Conservation (phyloP, 1,140 invertebrate genomes). For the Triops cancriformis region DNA sequence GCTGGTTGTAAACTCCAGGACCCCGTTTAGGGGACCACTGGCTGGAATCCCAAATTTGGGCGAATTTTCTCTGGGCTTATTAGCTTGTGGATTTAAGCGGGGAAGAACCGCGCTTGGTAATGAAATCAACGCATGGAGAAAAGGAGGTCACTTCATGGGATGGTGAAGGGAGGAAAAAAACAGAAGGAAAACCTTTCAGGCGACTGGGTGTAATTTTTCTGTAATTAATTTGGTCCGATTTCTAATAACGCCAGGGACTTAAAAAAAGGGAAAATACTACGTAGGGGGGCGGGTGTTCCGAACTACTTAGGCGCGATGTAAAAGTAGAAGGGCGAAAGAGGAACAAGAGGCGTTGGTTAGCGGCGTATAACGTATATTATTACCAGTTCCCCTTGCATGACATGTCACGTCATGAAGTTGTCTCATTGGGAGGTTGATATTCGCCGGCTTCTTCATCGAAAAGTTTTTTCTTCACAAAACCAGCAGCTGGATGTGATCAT, state of each 20-base stretch:
- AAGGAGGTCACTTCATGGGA: neutral
- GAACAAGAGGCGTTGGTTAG: neutral
- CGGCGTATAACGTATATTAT: neutral
- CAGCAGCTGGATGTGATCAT: neutral
- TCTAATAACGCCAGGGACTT: too few relatives aligned
- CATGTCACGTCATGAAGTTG: constrained; percentile 5
- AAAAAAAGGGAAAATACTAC: too few relatives aligned
- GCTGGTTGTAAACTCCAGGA: neutral
- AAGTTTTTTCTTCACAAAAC: neutral
- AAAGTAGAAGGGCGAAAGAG: neutral
- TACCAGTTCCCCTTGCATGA: neutral
- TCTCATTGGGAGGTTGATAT: neutral
- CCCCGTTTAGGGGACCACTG: neutral
- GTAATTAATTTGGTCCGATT: too few relatives aligned
- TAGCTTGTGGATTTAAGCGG: neutral
- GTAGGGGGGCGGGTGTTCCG: neutral
- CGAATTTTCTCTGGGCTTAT: neutral
- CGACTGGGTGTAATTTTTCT: too few relatives aligned
- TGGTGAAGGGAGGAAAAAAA: too few relatives aligned
- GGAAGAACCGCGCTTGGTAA: neutral
- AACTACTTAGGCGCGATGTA: neutral
- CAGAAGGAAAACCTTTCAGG: too few relatives aligned
- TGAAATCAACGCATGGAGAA: neutral
- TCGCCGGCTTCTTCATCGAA: neutral
- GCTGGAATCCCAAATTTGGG: neutral